These are phyloP conservation scores for Tiliacea aurago DNA, from an alignment of 2,888 invertebrate species.

Conservation along the genomic window DNA sequence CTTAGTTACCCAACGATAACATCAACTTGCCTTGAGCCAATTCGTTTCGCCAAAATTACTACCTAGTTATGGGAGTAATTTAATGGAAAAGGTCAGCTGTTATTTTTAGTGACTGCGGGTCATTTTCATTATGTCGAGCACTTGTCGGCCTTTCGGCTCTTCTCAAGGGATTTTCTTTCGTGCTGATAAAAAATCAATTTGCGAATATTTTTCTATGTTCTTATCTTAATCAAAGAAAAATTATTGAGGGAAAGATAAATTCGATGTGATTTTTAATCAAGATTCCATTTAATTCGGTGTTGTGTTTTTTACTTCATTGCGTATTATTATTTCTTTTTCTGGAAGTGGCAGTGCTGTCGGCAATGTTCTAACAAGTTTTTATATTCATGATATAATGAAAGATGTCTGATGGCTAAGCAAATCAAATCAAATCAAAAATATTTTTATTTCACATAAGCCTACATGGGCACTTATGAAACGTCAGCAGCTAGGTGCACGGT, in stretches of 20 bases:
- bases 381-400: background rate
- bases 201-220: constrained; percentile 48
- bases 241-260: constrained; percentile 49
- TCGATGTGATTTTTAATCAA: constrained; percentile 49
- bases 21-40: constrained; percentile 63
- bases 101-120: constrained; percentile 70
- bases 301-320: constrained; percentile 8
- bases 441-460: too few relatives aligned
- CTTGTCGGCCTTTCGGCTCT: constrained; percentile 48
- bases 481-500: too few relatives aligned
- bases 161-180: constrained; percentile 32
- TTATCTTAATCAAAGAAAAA: constrained; percentile 63
- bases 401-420: background rate
- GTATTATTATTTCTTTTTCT: background rate
- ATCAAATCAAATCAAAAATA: too few relatives aligned
- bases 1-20: constrained; percentile 60
- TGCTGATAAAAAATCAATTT: constrained; percentile 63
- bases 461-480: too few relatives aligned
- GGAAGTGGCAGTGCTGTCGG: background rate
- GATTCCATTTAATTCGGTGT: constrained; percentile 43
- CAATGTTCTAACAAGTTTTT: background rate
- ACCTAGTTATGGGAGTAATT: constrained; percentile 71
- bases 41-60: constrained; percentile 70
- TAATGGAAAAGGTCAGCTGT: constrained; percentile 72
- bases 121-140: constrained; percentile 70